Base-by-base conservation (phyloP, 1,140 invertebrate genomes). In the Leptoteleia sp. region DNA sequence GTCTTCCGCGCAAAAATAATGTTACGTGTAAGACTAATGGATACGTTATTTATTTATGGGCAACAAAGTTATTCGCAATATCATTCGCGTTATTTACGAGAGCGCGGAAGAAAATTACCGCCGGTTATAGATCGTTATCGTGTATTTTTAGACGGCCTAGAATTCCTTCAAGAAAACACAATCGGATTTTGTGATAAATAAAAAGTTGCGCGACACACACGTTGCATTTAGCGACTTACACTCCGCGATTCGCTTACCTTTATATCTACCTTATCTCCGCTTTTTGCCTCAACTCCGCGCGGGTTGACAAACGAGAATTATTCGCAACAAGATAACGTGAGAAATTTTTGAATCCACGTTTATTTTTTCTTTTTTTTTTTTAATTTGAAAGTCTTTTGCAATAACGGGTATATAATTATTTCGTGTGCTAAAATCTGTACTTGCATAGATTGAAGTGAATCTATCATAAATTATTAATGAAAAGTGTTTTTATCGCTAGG, bases 121-220 rank as follows among this genome's bases (percentile, higher is more conserved):
- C 11, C 40, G 55, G 68, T 79, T 79, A 79, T 79, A 59, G 76
- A 79, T 73, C 76, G 68, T 79, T 79, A 73, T 73, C 68, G 48
- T 73, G 62, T 79, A 79, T 79, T 79, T 79, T 68, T 79, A 79
- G 68, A 72, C 68, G 68, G 43, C 68, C 68, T 79, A 45, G 62
- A 79, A 79, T 73, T 72, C 50, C 68, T 68, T 48, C 62, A 79
- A 79, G 76, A 72, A 77, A 71, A 68, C 50, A 65, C 61, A 72
- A 78, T 62, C 47, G 61, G 54, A 72, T n/a, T 62, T 78, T 62
- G 45, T 48, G 45, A 78, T 78, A 67, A 68, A 78, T 67, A 57
- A 48, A 61, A 72, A 77, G 27, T 22, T 12, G 29, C 31, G 6
- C 16, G 15, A 16, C 12, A 11, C 31, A 50, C 59, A 47, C 17